phyloP scores from a whole-genome alignment of 2,113 vertebrate genomes.

The Micronycteris hirsuta region DNA sequence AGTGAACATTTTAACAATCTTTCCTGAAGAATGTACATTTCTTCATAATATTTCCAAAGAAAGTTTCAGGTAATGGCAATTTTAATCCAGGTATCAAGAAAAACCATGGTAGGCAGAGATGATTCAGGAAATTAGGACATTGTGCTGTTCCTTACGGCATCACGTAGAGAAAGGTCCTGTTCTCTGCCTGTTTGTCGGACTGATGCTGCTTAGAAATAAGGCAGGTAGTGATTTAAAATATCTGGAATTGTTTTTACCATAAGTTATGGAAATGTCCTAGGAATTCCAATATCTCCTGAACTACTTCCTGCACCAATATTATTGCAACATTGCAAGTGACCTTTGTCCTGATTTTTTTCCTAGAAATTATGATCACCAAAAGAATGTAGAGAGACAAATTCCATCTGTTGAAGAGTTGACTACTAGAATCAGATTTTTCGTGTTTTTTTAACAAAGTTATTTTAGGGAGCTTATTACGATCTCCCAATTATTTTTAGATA shows the following conservation, averaged over 20 bases:
- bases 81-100: not conserved
- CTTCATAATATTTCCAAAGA: not conserved
- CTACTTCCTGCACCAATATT: not conserved
- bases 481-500: slow-evolving; percentile 39
- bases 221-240: slow-evolving; percentile 4
- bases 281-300: slow-evolving; percentile 20
- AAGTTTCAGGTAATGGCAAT: not conserved
- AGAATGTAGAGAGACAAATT: not conserved
- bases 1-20: not conserved
- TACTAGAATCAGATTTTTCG: not conserved
- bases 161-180: not conserved
- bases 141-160: not conserved
- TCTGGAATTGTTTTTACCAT: not conserved
- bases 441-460: not conserved
- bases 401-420: not conserved
- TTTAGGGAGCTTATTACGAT: not conserved
- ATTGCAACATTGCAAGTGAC: not conserved
- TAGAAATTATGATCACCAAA: slow-evolving; percentile 17
- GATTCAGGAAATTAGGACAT: not conserved
- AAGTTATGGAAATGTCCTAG: slow-evolving; percentile 23
- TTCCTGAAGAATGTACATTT: not conserved
- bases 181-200: not conserved
- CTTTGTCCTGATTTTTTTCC: not conserved
- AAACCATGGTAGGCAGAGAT: not conserved
- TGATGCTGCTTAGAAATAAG: not conserved